phyloP scores from a whole-genome alignment of 2,113 vertebrate species.

The Entelurus aequoreus region DNA sequence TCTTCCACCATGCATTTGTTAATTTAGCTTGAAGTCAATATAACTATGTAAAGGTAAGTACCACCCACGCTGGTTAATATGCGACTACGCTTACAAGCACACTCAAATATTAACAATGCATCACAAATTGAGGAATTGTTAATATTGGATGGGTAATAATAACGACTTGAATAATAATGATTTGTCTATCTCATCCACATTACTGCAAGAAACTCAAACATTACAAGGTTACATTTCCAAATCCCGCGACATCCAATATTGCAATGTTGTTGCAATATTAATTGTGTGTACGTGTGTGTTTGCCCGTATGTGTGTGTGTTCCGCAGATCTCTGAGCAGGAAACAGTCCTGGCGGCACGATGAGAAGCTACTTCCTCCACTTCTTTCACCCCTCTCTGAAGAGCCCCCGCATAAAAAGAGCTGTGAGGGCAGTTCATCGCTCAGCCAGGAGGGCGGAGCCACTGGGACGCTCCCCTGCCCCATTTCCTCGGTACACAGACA shows the following conservation, averaged over 20 bases:
- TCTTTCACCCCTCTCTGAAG: slow-evolving; percentile 84
- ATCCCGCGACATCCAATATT: too few species aligned
- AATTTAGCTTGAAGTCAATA: too few species aligned
- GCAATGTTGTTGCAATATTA: background rate
- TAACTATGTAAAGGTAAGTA: too few species aligned
- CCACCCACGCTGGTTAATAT: too few species aligned
- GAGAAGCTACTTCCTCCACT: slow-evolving; percentile 89
- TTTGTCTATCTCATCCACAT: too few species aligned
- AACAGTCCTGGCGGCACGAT: slow-evolving; percentile 80
- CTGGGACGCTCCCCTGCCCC: slow-evolving; percentile 36
- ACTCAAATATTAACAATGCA: too few species aligned
- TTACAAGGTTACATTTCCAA: background rate
- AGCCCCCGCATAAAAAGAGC: slow-evolving; percentile 71
- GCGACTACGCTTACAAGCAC: too few species aligned
- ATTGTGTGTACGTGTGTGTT: background rate
- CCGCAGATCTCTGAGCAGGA: slow-evolving; percentile 73
- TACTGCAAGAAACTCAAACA: background rate
- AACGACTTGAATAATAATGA: too few species aligned
- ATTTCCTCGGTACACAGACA: slow-evolving; percentile 72
- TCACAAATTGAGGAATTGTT: too few species aligned
- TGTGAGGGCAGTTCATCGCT: slow-evolving; percentile 76
- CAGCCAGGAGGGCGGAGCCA: slow-evolving; percentile 69
- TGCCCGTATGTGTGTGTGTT: background rate
- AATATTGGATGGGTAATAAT: too few species aligned
- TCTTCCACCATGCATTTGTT: too few species aligned